Evolutionary conservation across 2,797 vertebrate species (phyloP).

Genomic region (Mus caroli): DNA sequence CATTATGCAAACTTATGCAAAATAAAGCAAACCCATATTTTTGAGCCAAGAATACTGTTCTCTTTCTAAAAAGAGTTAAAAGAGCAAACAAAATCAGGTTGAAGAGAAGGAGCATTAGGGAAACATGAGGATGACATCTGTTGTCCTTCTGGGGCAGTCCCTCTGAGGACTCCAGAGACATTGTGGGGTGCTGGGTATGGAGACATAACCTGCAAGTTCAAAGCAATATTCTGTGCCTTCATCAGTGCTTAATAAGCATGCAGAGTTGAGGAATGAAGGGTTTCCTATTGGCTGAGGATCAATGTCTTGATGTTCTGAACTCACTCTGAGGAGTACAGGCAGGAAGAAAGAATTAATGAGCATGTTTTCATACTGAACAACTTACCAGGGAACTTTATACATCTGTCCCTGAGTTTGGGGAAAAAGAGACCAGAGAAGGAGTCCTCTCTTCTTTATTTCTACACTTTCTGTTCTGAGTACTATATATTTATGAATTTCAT

Average conservation of each 20-base stretch:
- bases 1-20: slow-evolving; percentile 52
- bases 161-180: neutral
- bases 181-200: neutral
- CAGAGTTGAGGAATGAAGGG: neutral
- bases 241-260: neutral
- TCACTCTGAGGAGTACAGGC: slow-evolving; percentile 62
- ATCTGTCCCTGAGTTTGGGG: slow-evolving; percentile 34
- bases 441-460: neutral
- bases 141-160: slow-evolving; percentile 59
- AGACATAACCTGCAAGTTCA: slow-evolving; percentile 62
- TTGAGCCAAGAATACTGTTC: slow-evolving; percentile 8
- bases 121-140: slow-evolving; percentile 65
- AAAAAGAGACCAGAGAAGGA: slow-evolving; percentile 35
- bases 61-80: slow-evolving; percentile 65
- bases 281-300: slow-evolving; percentile 42
- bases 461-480: neutral
- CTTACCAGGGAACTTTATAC: slow-evolving; percentile 48
- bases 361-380: slow-evolving; percentile 51
- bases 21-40: slow-evolving; percentile 59
- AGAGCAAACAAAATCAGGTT: slow-evolving; percentile 49
- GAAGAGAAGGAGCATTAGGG: slow-evolving; percentile 56
- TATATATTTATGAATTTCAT: slow-evolving; percentile 34
- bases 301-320: slow-evolving; percentile 64
- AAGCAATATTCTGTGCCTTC: neutral
- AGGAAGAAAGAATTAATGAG: slow-evolving; percentile 64